These are phyloP conservation scores for Leptopilina drosophilae DNA, from an alignment of 2,888 invertebrate genomes.

Conservation along the genomic window DNA sequence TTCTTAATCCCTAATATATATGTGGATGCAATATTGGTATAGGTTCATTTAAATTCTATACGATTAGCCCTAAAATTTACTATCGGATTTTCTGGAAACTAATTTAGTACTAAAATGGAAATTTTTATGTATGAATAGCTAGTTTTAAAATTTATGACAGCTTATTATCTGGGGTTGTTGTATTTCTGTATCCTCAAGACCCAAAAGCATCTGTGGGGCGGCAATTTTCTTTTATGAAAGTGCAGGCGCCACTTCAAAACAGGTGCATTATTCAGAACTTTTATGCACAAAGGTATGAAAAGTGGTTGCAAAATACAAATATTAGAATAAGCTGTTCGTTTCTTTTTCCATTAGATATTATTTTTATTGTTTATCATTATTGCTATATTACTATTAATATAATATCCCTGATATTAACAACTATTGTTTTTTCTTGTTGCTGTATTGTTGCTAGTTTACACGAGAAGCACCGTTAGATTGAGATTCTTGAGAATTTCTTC, in stretches of 20 bases:
- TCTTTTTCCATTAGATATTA: too few species aligned
- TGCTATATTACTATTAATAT: too few species aligned
- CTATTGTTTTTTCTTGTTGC: too few species aligned
- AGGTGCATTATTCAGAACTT: not conserved
- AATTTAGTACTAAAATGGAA: not conserved
- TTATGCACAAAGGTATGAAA: not conserved
- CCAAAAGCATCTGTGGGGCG: not conserved
- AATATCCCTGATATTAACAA: too few species aligned
- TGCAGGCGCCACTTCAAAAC: not conserved
- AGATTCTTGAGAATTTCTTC: not conserved
- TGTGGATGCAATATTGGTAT: too few species aligned
- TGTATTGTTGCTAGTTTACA: too few species aligned
- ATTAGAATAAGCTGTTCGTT: too few species aligned
- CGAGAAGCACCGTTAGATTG: too few species aligned
- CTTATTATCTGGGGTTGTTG: not conserved
- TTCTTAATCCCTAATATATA: too few species aligned
- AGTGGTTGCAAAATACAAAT: too few species aligned
- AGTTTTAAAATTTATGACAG: not conserved
- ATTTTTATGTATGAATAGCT: not conserved
- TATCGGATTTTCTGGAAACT: not conserved
- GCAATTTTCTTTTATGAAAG: not conserved
- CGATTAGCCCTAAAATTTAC: constrained; percentile 15
- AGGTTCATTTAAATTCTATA: not conserved
- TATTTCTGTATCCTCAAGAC: too few species aligned
- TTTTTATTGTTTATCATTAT: too few species aligned